Evolutionary conservation across 2,113 vertebrate species (phyloP).

Genomic region (Corydoras sp.): DNA sequence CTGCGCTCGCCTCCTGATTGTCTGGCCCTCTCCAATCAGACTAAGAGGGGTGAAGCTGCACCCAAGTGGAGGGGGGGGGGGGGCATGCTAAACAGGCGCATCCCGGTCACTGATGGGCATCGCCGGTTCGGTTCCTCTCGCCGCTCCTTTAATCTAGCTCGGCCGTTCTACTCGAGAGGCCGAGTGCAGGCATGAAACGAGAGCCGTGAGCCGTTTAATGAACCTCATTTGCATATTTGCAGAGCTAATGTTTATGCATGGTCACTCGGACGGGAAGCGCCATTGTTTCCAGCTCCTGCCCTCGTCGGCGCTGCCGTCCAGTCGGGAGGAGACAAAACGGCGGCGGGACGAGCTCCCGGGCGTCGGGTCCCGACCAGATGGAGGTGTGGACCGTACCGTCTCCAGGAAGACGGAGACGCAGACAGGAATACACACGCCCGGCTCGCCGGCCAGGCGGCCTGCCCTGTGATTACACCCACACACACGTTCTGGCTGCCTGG

Average conservation of each 20-base stretch:
- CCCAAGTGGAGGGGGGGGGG: background rate
- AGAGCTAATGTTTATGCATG: background rate
- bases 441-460: background rate
- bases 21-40: slow-evolving; percentile 33
- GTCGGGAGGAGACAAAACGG: too few species aligned
- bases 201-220: slow-evolving; percentile 8
- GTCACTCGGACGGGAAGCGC: slow-evolving; percentile 5
- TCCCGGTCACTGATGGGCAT: background rate
- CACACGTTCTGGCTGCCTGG: slow-evolving; percentile 1
- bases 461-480: slow-evolving; percentile 10
- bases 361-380: slow-evolving; percentile 30
- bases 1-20: slow-evolving; percentile 22
- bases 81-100: background rate
- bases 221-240: slow-evolving; percentile 23
- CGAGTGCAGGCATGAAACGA: background rate
- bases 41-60: slow-evolving; percentile 8
- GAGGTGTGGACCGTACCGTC: slow-evolving; percentile 15
- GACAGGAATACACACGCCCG: slow-evolving; percentile 27
- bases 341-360: too few species aligned
- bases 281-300: background rate
- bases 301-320: background rate
- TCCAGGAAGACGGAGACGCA: background rate
- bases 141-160: slow-evolving; percentile 3
- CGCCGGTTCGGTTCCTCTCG: background rate
- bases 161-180: slow-evolving; percentile 10